Percentiles rank a stretch among this genome's conserved stretches.
These are phyloP conservation scores for Chrysina gloriosa DNA, from an alignment of 2,888 invertebrate species.

Conservation along the genomic window DNA sequence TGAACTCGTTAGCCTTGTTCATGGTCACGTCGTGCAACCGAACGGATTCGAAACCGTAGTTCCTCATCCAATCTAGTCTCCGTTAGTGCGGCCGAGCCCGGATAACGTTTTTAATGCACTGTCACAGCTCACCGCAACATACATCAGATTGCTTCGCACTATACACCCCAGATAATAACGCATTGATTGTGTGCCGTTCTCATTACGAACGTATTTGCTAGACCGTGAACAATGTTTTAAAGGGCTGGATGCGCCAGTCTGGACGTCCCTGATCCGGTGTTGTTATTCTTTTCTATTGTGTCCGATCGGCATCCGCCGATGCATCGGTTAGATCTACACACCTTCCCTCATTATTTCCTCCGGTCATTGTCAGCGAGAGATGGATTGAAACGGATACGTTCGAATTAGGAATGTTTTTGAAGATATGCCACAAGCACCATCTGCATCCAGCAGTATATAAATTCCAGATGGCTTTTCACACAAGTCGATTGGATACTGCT, in stretches of 20 bases:
- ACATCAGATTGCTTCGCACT: background rate
- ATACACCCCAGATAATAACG: slow-evolving; percentile 54
- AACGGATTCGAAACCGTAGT: background rate
- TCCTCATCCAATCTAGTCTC: background rate
- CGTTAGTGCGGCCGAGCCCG: background rate
- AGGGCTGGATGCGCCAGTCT: slow-evolving; percentile 39
- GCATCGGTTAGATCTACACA: slow-evolving; percentile 35
- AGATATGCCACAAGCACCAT: background rate
- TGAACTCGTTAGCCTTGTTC: slow-evolving; percentile 23
- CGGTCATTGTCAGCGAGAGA: slow-evolving; percentile 25
- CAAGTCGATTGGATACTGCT: background rate
- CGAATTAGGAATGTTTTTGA: background rate
- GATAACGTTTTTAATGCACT: background rate
- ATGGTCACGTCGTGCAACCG: slow-evolving; percentile 11
- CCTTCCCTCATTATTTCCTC: slow-evolving; percentile 29
- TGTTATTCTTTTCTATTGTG: slow-evolving; percentile 39
- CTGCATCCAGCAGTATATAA: no score
- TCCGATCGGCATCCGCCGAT: slow-evolving; percentile 36
- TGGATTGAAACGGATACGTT: slow-evolving; percentile 16
- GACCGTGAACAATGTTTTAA: slow-evolving; percentile 48
- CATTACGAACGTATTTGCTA: slow-evolving; percentile 48
- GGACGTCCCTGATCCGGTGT: slow-evolving; percentile 2
- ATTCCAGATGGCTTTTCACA: background rate
- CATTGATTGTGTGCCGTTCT: slow-evolving; percentile 56
- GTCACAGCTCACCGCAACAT: background rate